These are phyloP conservation scores for Pseudocheirus occidentalis DNA, from an alignment of 2,797 vertebrate genomes.

Conservation along the genomic window DNA sequence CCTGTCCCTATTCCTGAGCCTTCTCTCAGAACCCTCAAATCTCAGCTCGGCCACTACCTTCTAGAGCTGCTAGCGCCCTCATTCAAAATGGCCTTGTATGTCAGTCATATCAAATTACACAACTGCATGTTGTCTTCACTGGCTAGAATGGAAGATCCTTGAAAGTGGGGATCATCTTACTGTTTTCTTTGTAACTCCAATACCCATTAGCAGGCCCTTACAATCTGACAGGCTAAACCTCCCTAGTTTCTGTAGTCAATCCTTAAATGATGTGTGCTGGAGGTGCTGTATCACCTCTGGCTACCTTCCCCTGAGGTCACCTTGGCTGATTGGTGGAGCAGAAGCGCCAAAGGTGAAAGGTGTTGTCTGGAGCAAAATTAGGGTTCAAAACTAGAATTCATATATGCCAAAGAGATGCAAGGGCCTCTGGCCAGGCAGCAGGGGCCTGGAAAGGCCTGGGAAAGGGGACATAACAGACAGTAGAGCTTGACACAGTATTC, in stretches of 20 bases:
- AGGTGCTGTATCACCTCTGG: background rate
- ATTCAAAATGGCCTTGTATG: background rate
- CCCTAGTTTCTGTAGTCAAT: background rate
- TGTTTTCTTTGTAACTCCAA: background rate
- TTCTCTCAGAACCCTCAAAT: background rate
- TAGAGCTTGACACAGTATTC: background rate
- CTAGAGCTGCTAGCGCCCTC: background rate
- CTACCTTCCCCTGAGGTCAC: background rate
- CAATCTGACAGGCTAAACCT: background rate
- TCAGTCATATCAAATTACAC: background rate
- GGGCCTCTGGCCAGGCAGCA: too few relatives aligned
- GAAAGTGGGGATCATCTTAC: background rate
- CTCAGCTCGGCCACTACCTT: background rate
- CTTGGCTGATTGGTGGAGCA: background rate
- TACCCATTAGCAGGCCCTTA: background rate
- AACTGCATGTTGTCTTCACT: background rate
- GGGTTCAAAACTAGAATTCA: background rate
- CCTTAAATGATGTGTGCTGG: background rate
- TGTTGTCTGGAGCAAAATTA: background rate
- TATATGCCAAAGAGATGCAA: background rate
- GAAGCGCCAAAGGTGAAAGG: background rate
- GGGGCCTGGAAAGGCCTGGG: too few relatives aligned
- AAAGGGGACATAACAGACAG: background rate
- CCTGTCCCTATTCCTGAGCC: background rate
- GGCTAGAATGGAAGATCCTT: background rate